Evolutionary conservation across 2,888 invertebrate species (phyloP).

Genomic region (Cotesia congregata): DNA sequence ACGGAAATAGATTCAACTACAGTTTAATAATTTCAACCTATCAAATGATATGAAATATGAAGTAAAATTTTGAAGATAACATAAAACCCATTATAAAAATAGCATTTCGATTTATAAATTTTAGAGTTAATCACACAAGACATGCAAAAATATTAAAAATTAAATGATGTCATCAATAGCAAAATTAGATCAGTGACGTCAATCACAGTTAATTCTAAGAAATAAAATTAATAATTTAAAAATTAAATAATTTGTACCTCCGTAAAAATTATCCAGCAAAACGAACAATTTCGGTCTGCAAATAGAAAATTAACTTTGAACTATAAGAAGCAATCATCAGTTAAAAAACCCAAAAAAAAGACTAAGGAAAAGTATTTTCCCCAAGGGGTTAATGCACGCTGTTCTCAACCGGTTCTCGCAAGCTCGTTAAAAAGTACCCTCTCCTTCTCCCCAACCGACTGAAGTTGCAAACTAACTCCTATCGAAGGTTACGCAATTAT

Average conservation of each 20-base stretch:
- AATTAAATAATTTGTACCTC: neutral
- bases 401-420: neutral
- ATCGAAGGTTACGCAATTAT: slow-evolving; percentile 1
- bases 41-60: no score
- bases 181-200: no score
- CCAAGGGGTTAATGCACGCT: neutral
- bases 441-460: neutral
- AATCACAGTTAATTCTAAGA: no score
- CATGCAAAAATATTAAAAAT: no score
- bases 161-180: no score
- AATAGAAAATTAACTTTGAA: neutral
- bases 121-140: no score
- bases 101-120: no score
- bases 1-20: no score
- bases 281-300: neutral
- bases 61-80: no score
- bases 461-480: neutral
- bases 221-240: neutral
- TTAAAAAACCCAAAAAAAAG: slow-evolving; percentile 18
- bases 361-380: slow-evolving; percentile 1
- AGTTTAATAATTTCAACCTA: no score
- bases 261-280: neutral
- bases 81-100: no score
- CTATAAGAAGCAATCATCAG: neutral
- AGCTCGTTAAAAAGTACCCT: neutral